These are phyloP conservation scores for Melanotaenia trifasciata DNA, from an alignment of 2,797 vertebrate species.

Conservation along the genomic window DNA sequence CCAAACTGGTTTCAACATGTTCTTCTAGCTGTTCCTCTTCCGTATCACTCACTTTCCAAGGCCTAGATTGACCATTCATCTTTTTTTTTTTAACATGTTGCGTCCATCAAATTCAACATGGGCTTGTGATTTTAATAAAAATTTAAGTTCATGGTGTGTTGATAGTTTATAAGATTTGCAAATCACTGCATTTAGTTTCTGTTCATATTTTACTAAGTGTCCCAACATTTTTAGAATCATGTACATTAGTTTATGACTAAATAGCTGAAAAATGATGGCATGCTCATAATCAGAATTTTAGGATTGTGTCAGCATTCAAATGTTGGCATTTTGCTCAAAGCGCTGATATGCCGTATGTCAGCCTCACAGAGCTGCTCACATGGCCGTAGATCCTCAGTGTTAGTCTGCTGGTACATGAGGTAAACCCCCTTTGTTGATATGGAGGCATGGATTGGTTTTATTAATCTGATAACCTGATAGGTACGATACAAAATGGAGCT, in stretches of 20 bases:
- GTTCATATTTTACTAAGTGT: background rate
- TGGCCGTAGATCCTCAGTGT: background rate
- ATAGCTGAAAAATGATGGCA: background rate
- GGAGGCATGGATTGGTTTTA: constrained; percentile 43
- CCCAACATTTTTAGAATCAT: background rate
- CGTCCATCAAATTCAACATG: too few relatives aligned
- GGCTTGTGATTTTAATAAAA: background rate
- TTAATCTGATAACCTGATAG: constrained; percentile 43
- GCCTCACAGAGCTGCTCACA: background rate
- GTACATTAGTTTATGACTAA: background rate
- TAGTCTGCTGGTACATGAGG: constrained; percentile 24
- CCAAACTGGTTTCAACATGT: too few relatives aligned
- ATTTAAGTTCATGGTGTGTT: background rate
- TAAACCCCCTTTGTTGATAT: constrained; percentile 56
- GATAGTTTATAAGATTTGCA: background rate
- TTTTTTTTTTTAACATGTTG: too few relatives aligned
- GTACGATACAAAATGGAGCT: constrained; percentile 45
- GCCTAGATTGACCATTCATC: too few relatives aligned
- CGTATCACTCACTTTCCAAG: too few relatives aligned
- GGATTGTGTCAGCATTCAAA: background rate
- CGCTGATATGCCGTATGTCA: background rate
- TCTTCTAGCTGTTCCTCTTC: too few relatives aligned
- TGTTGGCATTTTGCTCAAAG: constrained; percentile 5
- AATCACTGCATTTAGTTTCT: background rate
- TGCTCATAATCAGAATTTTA: background rate